These are phyloP conservation scores for Chionodraco myersi DNA, from an alignment of 2,113 vertebrate species.

Conservation along the genomic window DNA sequence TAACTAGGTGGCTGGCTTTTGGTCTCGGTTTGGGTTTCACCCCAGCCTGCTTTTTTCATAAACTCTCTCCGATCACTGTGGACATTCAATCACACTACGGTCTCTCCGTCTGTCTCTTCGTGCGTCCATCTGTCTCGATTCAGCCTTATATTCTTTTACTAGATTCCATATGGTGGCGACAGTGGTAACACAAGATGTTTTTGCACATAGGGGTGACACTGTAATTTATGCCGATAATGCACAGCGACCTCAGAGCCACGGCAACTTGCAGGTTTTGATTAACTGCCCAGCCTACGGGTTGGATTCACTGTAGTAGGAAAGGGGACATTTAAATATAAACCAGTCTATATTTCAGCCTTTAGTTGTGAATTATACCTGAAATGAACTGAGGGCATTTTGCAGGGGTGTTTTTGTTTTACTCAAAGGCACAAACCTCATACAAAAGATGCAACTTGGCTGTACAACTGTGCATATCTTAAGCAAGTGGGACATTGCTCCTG, in stretches of 20 bases:
- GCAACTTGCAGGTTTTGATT: conserved; percentile 49
- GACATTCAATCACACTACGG: conserved; percentile 62
- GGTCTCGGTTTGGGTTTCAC: conserved; percentile 56
- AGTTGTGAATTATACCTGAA: not conserved
- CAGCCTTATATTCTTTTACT: conserved; percentile 58
- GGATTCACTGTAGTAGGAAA: conserved; percentile 35
- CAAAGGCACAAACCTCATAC: conserved; percentile 24
- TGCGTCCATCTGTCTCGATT: conserved; percentile 43
- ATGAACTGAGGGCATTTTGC: not conserved
- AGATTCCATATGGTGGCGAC: conserved; percentile 47
- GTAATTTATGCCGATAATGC: conserved; percentile 59
- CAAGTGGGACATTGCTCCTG: too few relatives aligned
- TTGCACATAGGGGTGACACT: conserved; percentile 38
- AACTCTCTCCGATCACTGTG: conserved; percentile 39
- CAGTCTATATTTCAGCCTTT: not conserved
- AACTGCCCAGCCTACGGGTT: conserved; percentile 42
- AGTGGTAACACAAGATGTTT: conserved; percentile 61
- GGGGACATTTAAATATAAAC: conserved; percentile 21
- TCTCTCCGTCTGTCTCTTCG: conserved; percentile 41
- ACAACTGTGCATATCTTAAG: too few relatives aligned
- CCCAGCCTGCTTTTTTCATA: conserved; percentile 42
- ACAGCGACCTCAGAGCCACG: conserved; percentile 14
- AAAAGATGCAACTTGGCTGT: conserved; percentile 33
- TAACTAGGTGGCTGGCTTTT: conserved; percentile 51
- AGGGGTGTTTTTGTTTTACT: not conserved